A percentile compares a stretch with the other conserved stretches of the same genome.
Evolutionary conservation across 2,797 vertebrate genomes (phyloP).

Genomic region (Sebastes aleutianus): DNA sequence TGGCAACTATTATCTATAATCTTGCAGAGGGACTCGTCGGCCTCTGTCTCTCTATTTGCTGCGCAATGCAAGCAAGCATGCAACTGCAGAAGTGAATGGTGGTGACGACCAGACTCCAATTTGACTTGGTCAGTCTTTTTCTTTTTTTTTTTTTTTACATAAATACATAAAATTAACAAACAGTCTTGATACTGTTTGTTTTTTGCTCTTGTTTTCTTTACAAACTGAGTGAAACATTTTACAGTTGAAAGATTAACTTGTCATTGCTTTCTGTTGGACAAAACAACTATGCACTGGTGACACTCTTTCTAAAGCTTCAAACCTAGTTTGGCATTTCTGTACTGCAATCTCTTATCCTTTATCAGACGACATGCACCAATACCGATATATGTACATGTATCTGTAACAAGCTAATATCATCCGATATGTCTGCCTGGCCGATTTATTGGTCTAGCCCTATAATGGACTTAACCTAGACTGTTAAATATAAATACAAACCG

Average conservation of each 20-base stretch:
- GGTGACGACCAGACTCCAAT: background rate
- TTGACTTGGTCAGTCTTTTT: background rate
- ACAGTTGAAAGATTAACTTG: too few relatives aligned
- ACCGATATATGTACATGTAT: background rate
- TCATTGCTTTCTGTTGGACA: too few relatives aligned
- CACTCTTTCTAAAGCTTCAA: too few relatives aligned
- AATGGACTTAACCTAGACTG: background rate
- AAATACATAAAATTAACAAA: too few relatives aligned
- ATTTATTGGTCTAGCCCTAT: background rate
- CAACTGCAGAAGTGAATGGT: background rate
- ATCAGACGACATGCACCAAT: background rate
- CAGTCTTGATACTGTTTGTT: too few relatives aligned
- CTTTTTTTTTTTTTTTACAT: too few relatives aligned
- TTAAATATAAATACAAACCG: background rate
- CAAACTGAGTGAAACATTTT: background rate
- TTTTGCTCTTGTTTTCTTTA: background rate
- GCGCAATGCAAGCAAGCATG: constrained; percentile 22
- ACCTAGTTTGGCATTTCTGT: background rate
- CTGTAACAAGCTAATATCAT: background rate
- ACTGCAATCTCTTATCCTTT: background rate
- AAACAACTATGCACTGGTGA: too few relatives aligned
- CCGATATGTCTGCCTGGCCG: background rate
- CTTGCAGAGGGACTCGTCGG: constrained; percentile 64
- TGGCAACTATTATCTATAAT: constrained; percentile 76
- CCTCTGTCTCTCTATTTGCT: constrained; percentile 34